phyloP scores from a whole-genome alignment of 2,797 vertebrate species.

The Astyanax mexicanus region DNA sequence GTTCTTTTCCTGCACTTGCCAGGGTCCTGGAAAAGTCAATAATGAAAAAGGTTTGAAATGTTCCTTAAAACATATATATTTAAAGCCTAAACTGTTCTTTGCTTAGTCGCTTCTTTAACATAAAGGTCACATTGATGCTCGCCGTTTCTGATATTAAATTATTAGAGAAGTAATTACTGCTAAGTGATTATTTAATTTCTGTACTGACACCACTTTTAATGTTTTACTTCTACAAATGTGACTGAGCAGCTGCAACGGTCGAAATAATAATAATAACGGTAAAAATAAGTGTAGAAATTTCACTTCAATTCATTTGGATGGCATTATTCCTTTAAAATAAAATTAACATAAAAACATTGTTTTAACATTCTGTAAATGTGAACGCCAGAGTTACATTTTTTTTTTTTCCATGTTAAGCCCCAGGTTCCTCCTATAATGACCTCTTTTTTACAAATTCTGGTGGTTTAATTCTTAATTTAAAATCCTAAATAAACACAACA shows the following conservation, averaged over 20 bases:
- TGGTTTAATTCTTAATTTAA: too few relatives aligned
- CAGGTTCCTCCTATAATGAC: too few relatives aligned
- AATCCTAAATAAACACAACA: too few relatives aligned
- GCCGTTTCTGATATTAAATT: slow-evolving; percentile 27
- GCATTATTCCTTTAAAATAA: not conserved
- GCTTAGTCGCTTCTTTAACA: slow-evolving; percentile 38
- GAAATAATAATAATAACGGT: not conserved
- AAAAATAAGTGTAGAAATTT: not conserved
- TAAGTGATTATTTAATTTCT: slow-evolving; percentile 1
- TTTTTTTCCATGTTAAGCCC: too few relatives aligned
- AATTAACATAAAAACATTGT: too few relatives aligned
- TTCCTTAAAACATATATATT: slow-evolving; percentile 66
- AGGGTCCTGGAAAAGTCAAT: slow-evolving; percentile 82
- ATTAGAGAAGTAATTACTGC: slow-evolving; percentile 33
- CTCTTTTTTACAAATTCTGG: too few relatives aligned
- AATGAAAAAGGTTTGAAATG: slow-evolving; percentile 76
- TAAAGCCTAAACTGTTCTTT: slow-evolving; percentile 65
- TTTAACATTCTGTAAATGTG: too few relatives aligned
- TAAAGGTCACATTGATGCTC: slow-evolving; percentile 42
- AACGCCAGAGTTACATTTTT: too few relatives aligned
- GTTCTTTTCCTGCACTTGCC: slow-evolving; percentile 82
- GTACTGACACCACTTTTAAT: slow-evolving; percentile 20
- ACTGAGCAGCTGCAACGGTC: not conserved
- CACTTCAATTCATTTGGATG: not conserved
- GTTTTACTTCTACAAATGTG: not conserved